A percentile compares a stretch with the other conserved stretches of the same genome.
phyloP scores from a whole-genome alignment of 2,113 vertebrate genomes.

The Podarcis muralis region DNA sequence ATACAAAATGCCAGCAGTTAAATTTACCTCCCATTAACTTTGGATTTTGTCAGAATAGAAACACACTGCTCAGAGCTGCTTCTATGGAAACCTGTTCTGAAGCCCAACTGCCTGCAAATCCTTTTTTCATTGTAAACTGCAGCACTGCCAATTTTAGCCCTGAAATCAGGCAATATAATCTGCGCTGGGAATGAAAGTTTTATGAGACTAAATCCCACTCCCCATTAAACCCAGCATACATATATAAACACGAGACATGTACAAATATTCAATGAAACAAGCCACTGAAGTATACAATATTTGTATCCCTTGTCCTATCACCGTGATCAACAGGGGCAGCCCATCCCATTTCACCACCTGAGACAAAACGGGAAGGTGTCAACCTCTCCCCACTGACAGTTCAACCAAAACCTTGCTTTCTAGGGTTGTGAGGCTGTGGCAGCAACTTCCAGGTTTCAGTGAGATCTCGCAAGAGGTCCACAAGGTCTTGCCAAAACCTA shows the following conservation, averaged over 20 bases:
- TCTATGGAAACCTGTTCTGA: conserved; percentile 39
- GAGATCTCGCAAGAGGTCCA: no score
- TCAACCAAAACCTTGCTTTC: background rate
- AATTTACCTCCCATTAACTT: conserved; percentile 26
- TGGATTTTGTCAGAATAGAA: conserved; percentile 25
- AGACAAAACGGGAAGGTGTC: background rate
- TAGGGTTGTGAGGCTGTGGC: no score
- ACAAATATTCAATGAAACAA: background rate
- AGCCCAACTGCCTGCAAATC: conserved; percentile 14
- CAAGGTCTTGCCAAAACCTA: no score
- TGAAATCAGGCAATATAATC: conserved; percentile 25
- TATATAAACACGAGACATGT: background rate
- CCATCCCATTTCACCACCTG: no score
- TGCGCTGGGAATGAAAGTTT: conserved; percentile 33
- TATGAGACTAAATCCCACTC: conserved; percentile 11
- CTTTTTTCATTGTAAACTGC: conserved; percentile 20
- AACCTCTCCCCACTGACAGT: background rate
- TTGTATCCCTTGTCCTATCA: background rate
- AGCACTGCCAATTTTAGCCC: conserved; percentile 33
- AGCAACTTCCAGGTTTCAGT: no score
- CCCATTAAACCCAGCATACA: background rate
- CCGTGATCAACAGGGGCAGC: background rate
- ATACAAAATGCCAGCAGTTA: conserved; percentile 27
- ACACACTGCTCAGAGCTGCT: conserved; percentile 15
- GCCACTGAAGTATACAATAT: background rate